Conservation (phyloP, 2,797 vertebrate genomes). For the Amniataba percoides region DNA sequence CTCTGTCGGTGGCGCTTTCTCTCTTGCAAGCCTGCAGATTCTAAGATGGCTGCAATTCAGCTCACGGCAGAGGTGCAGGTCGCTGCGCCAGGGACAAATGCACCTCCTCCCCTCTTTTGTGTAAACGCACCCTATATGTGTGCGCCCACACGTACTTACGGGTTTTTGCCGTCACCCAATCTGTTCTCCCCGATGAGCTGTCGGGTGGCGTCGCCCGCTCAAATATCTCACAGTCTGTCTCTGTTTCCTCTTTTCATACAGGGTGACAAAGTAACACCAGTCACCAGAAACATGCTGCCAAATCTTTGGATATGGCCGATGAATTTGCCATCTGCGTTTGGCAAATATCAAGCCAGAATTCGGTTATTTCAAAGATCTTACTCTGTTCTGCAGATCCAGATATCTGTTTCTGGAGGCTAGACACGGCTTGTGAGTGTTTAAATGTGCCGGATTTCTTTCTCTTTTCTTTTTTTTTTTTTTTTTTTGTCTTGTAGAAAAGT, state of each 20-base stretch:
- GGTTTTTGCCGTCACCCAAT: conserved; percentile 33
- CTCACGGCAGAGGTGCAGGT: conserved; percentile 37
- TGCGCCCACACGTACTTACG: not conserved
- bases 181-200: conserved; percentile 53
- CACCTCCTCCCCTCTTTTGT: not conserved
- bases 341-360: conserved; percentile 33
- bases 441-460: not conserved
- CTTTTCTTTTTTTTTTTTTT: no score
- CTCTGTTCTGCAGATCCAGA: conserved; percentile 18
- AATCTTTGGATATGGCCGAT: conserved; percentile 29
- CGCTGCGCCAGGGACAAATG: conserved; percentile 42
- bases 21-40: conserved; percentile 37
- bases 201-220: conserved; percentile 27
- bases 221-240: conserved; percentile 50
- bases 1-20: conserved; percentile 36
- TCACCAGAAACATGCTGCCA: conserved; percentile 49
- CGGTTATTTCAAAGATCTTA: conserved; percentile 16
- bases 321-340: conserved; percentile 63
- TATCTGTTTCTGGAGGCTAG: not conserved
- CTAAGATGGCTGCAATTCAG: conserved; percentile 69
- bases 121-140: not conserved
- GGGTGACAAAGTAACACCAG: conserved; percentile 52
- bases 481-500: conserved; percentile 8
- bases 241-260: conserved; percentile 44
- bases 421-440: not conserved